phyloP scores from a whole-genome alignment of 2,888 invertebrate genomes.

The Coenonympha glycerion region DNA sequence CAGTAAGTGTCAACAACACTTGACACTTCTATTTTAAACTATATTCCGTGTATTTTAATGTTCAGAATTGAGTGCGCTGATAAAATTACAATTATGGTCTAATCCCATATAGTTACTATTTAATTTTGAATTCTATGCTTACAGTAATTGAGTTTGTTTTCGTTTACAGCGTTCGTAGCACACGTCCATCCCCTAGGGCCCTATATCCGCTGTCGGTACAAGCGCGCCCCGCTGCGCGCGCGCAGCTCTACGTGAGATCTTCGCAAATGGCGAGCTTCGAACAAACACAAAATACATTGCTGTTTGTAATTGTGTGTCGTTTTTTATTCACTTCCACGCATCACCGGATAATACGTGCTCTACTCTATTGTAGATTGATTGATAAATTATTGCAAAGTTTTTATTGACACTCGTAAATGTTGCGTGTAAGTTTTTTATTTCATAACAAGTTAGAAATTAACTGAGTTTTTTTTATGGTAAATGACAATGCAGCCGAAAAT shows the following conservation, averaged over 20 bases:
- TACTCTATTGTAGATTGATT: too few species aligned
- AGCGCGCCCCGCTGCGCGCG: slow-evolving; percentile 10
- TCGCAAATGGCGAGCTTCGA: slow-evolving; percentile 11
- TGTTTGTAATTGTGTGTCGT: neutral
- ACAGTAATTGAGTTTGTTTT: neutral
- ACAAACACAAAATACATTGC: neutral
- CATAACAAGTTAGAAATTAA: too few species aligned
- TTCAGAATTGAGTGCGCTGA: neutral
- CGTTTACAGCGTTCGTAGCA: neutral
- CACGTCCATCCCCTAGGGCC: slow-evolving; percentile 23
- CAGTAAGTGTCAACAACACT: neutral
- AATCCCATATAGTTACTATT: neutral
- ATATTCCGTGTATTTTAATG: neutral
- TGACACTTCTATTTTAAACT: neutral
- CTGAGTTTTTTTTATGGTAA: too few species aligned
- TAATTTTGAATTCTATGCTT: neutral
- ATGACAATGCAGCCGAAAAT: too few species aligned
- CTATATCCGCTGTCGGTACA: slow-evolving; percentile 7
- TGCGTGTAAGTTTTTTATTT: too few species aligned
- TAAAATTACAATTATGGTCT: neutral
- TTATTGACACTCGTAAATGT: too few species aligned
- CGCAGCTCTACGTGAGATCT: slow-evolving; percentile 18
- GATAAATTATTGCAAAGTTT: too few species aligned
- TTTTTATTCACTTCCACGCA: neutral
- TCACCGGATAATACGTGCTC: neutral